These are phyloP conservation scores for Phytoseiulus persimilis DNA, from an alignment of 2,888 invertebrate genomes.

Conservation along the genomic window DNA sequence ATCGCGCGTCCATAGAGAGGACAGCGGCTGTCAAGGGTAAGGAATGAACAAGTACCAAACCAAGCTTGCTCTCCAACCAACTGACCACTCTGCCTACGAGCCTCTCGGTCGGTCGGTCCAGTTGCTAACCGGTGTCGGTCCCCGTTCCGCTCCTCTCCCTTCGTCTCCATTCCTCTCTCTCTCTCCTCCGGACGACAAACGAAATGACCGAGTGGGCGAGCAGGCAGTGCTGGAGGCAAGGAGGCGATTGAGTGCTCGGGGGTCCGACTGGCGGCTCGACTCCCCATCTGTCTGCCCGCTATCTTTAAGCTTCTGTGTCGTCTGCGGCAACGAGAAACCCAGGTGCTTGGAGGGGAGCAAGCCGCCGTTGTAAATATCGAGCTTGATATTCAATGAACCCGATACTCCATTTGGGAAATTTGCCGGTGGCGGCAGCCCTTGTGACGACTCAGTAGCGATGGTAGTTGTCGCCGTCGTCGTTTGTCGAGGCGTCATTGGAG, in stretches of 20 bases:
- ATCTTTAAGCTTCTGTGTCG: background rate
- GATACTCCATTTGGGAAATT: background rate
- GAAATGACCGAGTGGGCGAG: background rate
- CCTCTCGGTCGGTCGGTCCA: background rate
- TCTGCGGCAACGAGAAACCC: background rate
- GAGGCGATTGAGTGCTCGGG: background rate
- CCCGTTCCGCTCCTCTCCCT: background rate
- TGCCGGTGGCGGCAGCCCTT: background rate
- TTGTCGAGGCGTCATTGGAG: no score
- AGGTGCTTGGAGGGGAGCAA: background rate
- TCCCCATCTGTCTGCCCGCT: background rate
- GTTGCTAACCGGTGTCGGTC: background rate
- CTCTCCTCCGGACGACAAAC: background rate
- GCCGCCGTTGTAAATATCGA: background rate
- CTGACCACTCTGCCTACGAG: background rate
- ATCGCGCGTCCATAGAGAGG: background rate
- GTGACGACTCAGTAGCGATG: background rate
- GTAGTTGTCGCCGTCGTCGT: background rate
- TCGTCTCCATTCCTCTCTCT: background rate
- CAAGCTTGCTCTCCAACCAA: background rate
- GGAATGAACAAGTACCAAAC: background rate
- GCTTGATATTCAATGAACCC: background rate
- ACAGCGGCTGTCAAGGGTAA: background rate
- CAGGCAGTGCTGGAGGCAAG: background rate
- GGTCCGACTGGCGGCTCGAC: background rate